Evolutionary conservation across 1,140 invertebrate genomes (phyloP).

Genomic region (Papilio polyxenes): DNA sequence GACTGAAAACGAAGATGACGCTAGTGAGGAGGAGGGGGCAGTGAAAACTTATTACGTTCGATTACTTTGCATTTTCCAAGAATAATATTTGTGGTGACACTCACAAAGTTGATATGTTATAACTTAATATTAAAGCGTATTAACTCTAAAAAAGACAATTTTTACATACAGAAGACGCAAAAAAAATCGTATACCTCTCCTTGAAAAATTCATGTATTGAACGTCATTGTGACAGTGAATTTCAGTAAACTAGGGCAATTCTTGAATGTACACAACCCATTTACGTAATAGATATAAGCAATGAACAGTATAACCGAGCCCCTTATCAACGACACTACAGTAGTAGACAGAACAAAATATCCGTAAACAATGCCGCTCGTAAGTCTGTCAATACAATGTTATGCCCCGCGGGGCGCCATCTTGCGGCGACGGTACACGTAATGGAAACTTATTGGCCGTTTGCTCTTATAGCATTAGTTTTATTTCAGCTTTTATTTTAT

Average conservation of each 20-base stretch:
- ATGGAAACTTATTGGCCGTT: conserved; percentile 11
- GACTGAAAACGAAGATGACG: not conserved
- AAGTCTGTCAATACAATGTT: conserved; percentile 10
- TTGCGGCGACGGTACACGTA: not conserved
- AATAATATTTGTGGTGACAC: conserved; percentile 13
- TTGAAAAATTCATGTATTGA: too few relatives aligned
- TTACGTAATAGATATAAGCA: not conserved
- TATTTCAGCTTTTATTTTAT: not conserved
- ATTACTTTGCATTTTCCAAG: not conserved
- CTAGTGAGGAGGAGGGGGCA: not conserved
- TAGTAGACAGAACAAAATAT: conserved; percentile 10
- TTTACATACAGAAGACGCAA: not conserved
- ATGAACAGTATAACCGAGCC: not conserved
- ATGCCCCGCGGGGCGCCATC: conserved; percentile 19
- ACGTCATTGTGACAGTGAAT: not conserved
- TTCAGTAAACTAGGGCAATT: not conserved
- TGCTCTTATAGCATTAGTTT: not conserved
- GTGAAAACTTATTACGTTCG: conserved; percentile 1
- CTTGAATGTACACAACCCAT: not conserved
- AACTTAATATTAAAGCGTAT: not conserved
- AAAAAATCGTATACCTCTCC: too few relatives aligned
- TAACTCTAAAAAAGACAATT: not conserved
- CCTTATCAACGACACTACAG: not conserved
- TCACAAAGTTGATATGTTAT: not conserved
- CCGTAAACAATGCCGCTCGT: conserved; percentile 24